Evolutionary conservation across 2,888 invertebrate genomes (phyloP), one percentile per base, ranked within the genome.

Genomic region (Ennomos quercinarius): DNA sequence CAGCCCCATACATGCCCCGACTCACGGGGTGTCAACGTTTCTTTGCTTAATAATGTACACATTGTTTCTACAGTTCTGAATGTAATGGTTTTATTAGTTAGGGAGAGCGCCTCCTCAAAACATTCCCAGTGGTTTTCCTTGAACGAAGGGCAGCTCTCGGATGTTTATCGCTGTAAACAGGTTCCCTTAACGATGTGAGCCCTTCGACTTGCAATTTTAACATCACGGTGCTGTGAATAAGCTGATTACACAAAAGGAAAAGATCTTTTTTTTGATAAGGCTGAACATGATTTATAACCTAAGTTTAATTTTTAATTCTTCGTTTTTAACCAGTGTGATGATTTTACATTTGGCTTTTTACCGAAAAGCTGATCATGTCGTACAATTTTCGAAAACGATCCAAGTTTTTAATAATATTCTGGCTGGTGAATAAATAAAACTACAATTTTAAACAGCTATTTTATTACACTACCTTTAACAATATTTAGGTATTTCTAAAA

Each of bases 211-310:
- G 78, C 76, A 6, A 66, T 57, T 56, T 61, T 78, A 78, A 72
- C 83, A 73, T 68, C 75, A 64, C 77, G 83, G 86, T 86, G 88
- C 86, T 87, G 77, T 78, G 74, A 81, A 38, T 72, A 80, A 82
- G 81, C 81, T 81, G 79, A 81, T 82, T 79, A 87, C 86, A 87
- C 83, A 81, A 86, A 70, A 87, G 83, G 84, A 84, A 87, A 87
- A 84, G 85, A 88, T 89, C 88, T 91, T 91, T 88, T 82, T 89
- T 91, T 91, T 88, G 76, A 92, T 92, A 92, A 92, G 92, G 92
- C 92, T 92, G 92, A 92, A 86, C 85, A 80, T 83, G 80, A 84
- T 87, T 90, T 89, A 86, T 84, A 82, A 86, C 84, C 86, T 89
- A 90, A 88, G 87, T 89, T 87, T 86, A 88, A 86, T 88, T 83